Percentiles rank a stretch among this genome's conserved stretches.
Conservation (phyloP, 2,113 vertebrate genomes). For the Cathartes aura region DNA sequence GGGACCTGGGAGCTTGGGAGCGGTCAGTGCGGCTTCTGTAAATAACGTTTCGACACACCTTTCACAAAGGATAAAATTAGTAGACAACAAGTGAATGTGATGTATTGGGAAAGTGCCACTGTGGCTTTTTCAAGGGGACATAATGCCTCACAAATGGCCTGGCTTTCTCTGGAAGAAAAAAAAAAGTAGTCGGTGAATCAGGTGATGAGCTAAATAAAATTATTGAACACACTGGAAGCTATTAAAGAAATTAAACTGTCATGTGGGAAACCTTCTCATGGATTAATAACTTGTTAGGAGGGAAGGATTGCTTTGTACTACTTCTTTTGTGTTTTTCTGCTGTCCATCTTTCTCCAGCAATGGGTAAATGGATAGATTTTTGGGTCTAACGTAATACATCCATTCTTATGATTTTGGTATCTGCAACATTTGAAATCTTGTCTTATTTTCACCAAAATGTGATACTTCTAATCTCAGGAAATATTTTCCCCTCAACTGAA, state of each 20-base stretch:
- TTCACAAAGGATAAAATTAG: background rate
- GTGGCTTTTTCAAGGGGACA: background rate
- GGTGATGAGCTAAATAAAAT: background rate
- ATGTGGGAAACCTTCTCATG: background rate
- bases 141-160: background rate
- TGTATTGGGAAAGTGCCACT: background rate
- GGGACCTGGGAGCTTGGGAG: background rate
- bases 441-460: background rate
- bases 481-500: background rate
- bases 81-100: background rate
- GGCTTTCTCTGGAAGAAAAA: background rate
- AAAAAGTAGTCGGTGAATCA: background rate
- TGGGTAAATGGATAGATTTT: background rate
- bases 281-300: background rate
- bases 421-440: background rate
- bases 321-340: background rate
- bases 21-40: accelerated
- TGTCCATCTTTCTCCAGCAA: background rate
- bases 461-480: background rate
- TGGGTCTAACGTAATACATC: accelerated
- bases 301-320: background rate
- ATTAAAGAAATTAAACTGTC: background rate
- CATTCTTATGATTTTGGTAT: background rate
- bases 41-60: accelerated
- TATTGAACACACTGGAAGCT: background rate